Evolutionary conservation across 2,113 vertebrate species (phyloP).

Genomic region (Eublepharis macularius): DNA sequence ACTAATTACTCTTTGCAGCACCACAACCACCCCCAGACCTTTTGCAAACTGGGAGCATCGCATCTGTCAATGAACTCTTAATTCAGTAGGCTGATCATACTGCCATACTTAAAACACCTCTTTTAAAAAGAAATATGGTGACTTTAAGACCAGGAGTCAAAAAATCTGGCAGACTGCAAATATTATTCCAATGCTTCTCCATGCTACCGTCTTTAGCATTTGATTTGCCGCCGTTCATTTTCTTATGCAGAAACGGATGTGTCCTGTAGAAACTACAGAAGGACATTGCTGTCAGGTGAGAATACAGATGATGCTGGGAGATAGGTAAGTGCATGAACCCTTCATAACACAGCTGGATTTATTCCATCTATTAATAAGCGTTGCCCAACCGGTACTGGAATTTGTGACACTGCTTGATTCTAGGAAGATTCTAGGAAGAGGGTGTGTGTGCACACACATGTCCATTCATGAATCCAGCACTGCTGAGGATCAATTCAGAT

Average conservation of each 20-base stretch:
- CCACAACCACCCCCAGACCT: background rate
- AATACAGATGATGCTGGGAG: no score
- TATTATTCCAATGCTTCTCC: background rate
- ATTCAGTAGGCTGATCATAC: background rate
- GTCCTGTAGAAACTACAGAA: no score
- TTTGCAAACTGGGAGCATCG: background rate
- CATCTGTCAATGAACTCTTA: background rate
- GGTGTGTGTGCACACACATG: no score
- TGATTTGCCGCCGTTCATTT: background rate
- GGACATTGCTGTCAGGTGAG: no score
- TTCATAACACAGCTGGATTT: no score
- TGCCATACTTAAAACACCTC: background rate
- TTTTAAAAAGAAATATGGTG: background rate
- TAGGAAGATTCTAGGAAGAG: no score
- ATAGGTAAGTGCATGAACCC: no score
- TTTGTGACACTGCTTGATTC: no score
- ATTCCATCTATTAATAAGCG: no score
- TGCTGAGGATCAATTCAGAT: no score
- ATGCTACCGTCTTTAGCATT: background rate
- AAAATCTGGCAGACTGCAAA: background rate
- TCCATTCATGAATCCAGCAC: no score
- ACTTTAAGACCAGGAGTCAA: background rate
- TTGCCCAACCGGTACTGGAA: no score
- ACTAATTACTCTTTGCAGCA: background rate
- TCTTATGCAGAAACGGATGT: background rate